Percentiles rank a stretch among this genome's conserved stretches.
Evolutionary conservation across 37 sponge, comb jelly and placozoan species (phyloP).

Genomic region (Oscarella lobularis): DNA sequence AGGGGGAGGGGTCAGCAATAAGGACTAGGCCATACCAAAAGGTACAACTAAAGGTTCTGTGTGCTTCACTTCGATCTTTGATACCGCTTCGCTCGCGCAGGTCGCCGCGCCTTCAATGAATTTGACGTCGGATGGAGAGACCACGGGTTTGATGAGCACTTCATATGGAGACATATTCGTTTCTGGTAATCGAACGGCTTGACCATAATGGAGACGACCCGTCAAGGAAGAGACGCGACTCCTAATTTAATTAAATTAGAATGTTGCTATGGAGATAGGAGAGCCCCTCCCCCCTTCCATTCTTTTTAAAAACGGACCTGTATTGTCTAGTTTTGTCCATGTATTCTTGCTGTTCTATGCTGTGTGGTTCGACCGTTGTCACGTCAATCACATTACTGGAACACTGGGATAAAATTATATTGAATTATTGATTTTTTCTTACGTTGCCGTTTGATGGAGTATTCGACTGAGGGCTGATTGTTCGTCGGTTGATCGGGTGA

Average conservation of each 20-base stretch:
- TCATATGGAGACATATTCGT: neutral
- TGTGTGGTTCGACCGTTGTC: neutral
- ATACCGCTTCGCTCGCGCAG: too few relatives aligned
- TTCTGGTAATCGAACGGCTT: neutral
- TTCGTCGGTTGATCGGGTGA: neutral
- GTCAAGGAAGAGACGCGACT: neutral
- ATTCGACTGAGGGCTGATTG: neutral
- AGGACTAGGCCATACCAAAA: too few relatives aligned
- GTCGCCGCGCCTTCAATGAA: too few relatives aligned
- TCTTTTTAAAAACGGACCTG: conserved; percentile 3
- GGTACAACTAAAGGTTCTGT: too few relatives aligned
- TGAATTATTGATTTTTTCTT: neutral
- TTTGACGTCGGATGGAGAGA: neutral
- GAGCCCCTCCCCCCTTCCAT: too few relatives aligned
- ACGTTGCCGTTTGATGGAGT: neutral
- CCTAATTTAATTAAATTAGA: too few relatives aligned
- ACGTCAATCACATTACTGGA: conserved; percentile 9
- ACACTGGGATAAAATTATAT: too few relatives aligned
- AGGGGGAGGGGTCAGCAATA: too few relatives aligned
- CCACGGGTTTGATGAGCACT: neutral
- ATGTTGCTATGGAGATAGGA: too few relatives aligned
- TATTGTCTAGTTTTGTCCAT: neutral
- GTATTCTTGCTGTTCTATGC: conserved; percentile 4
- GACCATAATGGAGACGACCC: neutral
- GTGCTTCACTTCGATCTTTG: too few relatives aligned